Conservation (phyloP, 92 coral and sea anemone genomes). For the Ricordea florida region DNA sequence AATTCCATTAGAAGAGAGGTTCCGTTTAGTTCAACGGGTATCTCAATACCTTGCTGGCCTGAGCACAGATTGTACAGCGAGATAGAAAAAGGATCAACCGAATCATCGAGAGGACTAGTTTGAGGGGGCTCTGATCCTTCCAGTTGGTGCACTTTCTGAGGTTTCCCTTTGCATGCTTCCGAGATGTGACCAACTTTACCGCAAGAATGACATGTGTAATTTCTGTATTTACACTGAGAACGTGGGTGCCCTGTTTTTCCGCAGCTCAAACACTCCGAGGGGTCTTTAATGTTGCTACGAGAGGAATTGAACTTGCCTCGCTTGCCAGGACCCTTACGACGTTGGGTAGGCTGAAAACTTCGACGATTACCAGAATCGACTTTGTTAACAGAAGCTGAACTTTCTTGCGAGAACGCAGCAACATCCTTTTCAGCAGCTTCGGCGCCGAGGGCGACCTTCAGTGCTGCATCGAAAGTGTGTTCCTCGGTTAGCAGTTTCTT, state of each 20-base stretch:
- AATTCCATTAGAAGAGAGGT: constrained; percentile 30
- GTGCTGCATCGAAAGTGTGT: constrained; percentile 9
- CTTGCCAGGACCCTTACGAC: background rate
- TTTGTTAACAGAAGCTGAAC: background rate
- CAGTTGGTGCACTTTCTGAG: background rate
- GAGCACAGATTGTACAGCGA: constrained; percentile 8
- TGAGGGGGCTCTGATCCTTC: constrained; percentile 14
- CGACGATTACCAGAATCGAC: background rate
- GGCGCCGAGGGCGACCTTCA: background rate
- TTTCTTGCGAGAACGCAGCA: background rate
- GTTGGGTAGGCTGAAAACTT: background rate
- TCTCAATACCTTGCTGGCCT: constrained; percentile 31
- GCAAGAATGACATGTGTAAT: constrained; percentile 12
- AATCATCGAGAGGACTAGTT: background rate
- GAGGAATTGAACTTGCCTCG: background rate
- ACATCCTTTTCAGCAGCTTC: constrained; percentile 35
- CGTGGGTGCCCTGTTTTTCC: constrained; percentile 4
- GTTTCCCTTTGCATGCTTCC: background rate
- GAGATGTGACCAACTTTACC: constrained; percentile 14
- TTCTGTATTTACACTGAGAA: constrained; percentile 26
- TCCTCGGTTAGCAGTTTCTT: constrained; percentile 40
- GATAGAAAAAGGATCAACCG: constrained; percentile 16
- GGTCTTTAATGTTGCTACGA: background rate
- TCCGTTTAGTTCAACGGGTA: constrained; percentile 45
- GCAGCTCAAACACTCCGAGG: constrained; percentile 19